Evolutionary conservation across 1,140 invertebrate species (phyloP).

Genomic region (Aradophagus sp.): DNA sequence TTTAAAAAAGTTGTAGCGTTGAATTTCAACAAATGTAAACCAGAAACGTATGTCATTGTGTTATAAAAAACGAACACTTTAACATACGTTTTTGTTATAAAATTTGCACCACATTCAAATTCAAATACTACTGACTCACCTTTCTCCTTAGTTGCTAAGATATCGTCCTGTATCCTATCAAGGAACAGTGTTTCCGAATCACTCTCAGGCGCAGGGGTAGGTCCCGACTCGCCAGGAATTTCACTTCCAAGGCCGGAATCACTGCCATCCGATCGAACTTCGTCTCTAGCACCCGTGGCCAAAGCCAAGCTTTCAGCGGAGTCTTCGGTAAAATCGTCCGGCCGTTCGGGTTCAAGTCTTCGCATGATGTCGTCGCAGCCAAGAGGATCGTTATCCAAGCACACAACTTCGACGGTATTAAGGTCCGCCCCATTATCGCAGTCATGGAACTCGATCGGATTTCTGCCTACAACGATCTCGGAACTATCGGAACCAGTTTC

Average conservation of each 20-base stretch:
- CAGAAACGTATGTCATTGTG: too few species aligned
- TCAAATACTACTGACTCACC: too few species aligned
- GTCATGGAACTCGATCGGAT: constrained; percentile 38
- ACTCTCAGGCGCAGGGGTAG: constrained; percentile 72
- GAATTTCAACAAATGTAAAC: too few species aligned
- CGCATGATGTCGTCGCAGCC: constrained; percentile 64
- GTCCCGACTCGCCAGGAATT: constrained; percentile 75
- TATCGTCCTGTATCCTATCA: constrained; percentile 74
- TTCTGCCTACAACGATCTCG: constrained; percentile 58
- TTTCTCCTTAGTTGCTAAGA: constrained; percentile 70
- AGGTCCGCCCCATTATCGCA: constrained; percentile 51
- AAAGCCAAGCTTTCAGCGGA: constrained; percentile 70
- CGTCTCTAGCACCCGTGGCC: constrained; percentile 67
- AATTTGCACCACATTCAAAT: too few species aligned
- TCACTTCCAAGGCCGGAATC: constrained; percentile 86
- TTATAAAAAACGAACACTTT: too few species aligned
- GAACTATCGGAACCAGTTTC: constrained; percentile 68
- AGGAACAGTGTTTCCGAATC: constrained; percentile 76
- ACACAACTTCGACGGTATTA: constrained; percentile 33
- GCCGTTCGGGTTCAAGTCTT: constrained; percentile 65
- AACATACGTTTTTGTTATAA: too few species aligned
- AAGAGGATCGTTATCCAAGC: constrained; percentile 56
- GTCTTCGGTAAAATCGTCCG: constrained; percentile 71
- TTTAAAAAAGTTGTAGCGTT: too few species aligned
- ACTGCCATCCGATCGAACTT: constrained; percentile 83